Evolutionary conservation across 2,888 invertebrate genomes (phyloP), one percentile per base, ranked within the genome.

Genomic region (Tenthredo mesomela): DNA sequence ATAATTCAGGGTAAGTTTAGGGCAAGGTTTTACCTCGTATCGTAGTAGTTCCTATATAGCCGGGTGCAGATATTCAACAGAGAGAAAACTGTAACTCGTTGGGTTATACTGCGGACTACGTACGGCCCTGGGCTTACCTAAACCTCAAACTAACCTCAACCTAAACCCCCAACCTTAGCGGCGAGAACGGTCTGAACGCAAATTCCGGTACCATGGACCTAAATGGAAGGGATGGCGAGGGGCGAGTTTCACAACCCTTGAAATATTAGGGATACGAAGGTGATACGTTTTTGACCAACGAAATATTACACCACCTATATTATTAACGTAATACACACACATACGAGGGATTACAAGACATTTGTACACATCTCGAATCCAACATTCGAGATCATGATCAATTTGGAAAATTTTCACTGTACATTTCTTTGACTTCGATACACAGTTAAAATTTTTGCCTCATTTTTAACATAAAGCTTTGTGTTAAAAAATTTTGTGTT

Each of bases 121-220:
- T 61, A 61, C 80, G 61, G 58, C 77, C 77, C 77, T 77, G 77
- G 29, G 29, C 25, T 77, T 50, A n/a, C 77, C 40, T 37, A 61
- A 25, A 67, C 70, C 82, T 82, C 82, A 70, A 82, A 6, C 67
- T n/a, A 67, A 82, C 82, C 82, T 82, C 82, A 82, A 61, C 37
- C 65, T 18, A 61, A 29, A 82, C 82, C 82, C 50, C 47, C 70
- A 21, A 43, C 47, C n/a, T 58, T 50, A 18, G 65, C 15, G 40
- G 58, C 61, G 33, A 43, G 61, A 65, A 61, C 54, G 80, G 80
- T 80, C 65, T 21, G 80, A 80, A 80, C 47, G 67, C 70, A 82
- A 82, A 82, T 82, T 82, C 82, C 33, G 15, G 21, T 7, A 33
- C n/a, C 47, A 18, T n/a, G 61, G 54, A 58, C 43, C 61, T 12